Base-by-base conservation (phyloP, 2,888 invertebrate genomes). In the Artemia sinica region DNA sequence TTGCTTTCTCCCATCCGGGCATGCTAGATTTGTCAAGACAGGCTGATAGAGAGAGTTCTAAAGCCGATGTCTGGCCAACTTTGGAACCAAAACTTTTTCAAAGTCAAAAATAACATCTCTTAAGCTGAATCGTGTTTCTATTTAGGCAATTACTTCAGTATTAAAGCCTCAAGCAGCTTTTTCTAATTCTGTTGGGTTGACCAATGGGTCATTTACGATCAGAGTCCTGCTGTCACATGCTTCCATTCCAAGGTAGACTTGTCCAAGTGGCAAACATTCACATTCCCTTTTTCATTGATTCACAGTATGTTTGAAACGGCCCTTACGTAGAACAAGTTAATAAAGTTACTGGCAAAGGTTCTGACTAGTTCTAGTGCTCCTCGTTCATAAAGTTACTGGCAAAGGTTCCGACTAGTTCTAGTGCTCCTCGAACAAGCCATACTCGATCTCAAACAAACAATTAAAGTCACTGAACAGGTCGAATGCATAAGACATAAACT, bases 351-450 rank as follows among this genome's bases (percentile, higher is more conserved):
- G n/a, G 52, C 52, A 52, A 52, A 52, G 1, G 52, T 52, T 52
- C 2, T 2, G 13, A 52, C 52, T n/a, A 52, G 4, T n/a, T 52
- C 52, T n/a, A n/a, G 3, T 52, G 52, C 52, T n/a, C 4, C 52
- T n/a, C 4, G 52, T 52, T n/a, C n/a, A 52, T 52, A n/a, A 52
- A 52, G 52, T n/a, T 52, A 52, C 52, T 52, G n/a, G 52, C 52
- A 52, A 52, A 52, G 1, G 52, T 52, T 52, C 2, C 1, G 13
- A 52, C 52, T n/a, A 52, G 4, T n/a, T 52, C 52, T n/a, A n/a
- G 3, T 52, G 52, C 52, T n/a, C 4, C 52, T n/a, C 4, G 52
- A 52, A 52, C n/a, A 52, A 52, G 52, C 52, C 52, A 52, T 52
- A 2, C 52, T 52, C 52, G n/a, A n/a, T 52, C 52, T 52, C 13